Conservation (phyloP, 2,797 vertebrate species). For the Dallia pectoralis region DNA sequence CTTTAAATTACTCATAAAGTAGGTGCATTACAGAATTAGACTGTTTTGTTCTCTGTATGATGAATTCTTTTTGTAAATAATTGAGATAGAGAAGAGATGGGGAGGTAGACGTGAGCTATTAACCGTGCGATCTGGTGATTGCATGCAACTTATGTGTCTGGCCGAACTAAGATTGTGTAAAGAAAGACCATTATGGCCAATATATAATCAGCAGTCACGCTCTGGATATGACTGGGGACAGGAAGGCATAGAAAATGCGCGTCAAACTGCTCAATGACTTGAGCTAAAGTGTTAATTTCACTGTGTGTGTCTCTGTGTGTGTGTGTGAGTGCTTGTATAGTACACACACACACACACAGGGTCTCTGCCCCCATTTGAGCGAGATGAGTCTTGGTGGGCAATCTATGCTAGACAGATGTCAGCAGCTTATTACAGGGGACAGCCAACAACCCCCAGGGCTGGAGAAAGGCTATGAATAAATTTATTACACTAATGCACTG, state of each 20-base stretch:
- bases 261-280: slow-evolving; percentile 43
- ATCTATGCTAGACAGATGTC: slow-evolving; percentile 66
- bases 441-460: slow-evolving; percentile 36
- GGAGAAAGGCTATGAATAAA: slow-evolving; percentile 70
- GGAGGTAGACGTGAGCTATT: slow-evolving; percentile 41
- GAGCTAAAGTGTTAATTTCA: slow-evolving; percentile 56
- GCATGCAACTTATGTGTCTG: slow-evolving; percentile 11
- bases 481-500: slow-evolving; percentile 67
- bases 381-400: slow-evolving; percentile 54
- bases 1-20: neutral
- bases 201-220: slow-evolving; percentile 15
- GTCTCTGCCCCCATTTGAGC: slow-evolving; percentile 55
- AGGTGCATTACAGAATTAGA: neutral
- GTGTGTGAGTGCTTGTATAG: neutral
- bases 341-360: slow-evolving; percentile 1
- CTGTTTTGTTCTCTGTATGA: too few species aligned
- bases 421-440: slow-evolving; percentile 66
- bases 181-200: neutral
- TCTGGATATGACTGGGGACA: slow-evolving; percentile 26
- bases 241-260: slow-evolving; percentile 28
- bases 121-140: slow-evolving; percentile 38
- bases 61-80: neutral
- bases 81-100: neutral
- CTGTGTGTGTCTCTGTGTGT: slow-evolving; percentile 18
- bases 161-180: slow-evolving; percentile 4